Evolutionary conservation across 2,888 invertebrate species (phyloP).

Genomic region (Eumerus sabulonum): DNA sequence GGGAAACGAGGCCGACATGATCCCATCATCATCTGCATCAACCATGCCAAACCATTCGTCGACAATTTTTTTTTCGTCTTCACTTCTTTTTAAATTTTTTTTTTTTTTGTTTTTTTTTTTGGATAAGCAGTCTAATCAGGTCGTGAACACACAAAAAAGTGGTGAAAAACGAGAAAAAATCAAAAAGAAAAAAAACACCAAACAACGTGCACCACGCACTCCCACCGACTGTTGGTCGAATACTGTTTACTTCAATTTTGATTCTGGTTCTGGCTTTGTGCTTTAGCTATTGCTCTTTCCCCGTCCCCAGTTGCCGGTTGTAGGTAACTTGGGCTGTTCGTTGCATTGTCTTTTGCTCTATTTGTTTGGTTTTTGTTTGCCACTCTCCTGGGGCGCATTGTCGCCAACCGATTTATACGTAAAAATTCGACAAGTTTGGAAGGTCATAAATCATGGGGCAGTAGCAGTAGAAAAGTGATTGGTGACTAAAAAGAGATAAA

Average conservation of each 20-base stretch:
- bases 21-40: too few relatives aligned
- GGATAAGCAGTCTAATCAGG: background rate
- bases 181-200: constrained; percentile 14
- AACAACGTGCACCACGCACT: constrained; percentile 31
- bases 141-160: background rate
- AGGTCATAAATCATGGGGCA: too few relatives aligned
- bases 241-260: constrained; percentile 32
- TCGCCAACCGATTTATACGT: too few relatives aligned
- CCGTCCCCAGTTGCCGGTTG: background rate
- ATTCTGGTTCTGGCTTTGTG: background rate
- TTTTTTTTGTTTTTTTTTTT: constrained; percentile 13
- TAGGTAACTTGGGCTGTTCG: background rate
- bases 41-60: too few relatives aligned
- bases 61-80: constrained; percentile 1
- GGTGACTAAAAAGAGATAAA: too few relatives aligned
- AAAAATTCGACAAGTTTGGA: too few relatives aligned
- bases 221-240: constrained; percentile 40
- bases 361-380: too few relatives aligned
- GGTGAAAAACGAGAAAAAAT: constrained; percentile 8
- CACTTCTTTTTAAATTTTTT: background rate
- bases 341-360: background rate
- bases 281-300: constrained; percentile 1
- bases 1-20: constrained; percentile 18
- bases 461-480: too few relatives aligned
- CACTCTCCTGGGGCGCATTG: too few relatives aligned